Evolutionary conservation across 2,888 invertebrate species (phyloP), one percentile per base, ranked within the genome.

Genomic region (Hydrotaea cyrtoneurina): DNA sequence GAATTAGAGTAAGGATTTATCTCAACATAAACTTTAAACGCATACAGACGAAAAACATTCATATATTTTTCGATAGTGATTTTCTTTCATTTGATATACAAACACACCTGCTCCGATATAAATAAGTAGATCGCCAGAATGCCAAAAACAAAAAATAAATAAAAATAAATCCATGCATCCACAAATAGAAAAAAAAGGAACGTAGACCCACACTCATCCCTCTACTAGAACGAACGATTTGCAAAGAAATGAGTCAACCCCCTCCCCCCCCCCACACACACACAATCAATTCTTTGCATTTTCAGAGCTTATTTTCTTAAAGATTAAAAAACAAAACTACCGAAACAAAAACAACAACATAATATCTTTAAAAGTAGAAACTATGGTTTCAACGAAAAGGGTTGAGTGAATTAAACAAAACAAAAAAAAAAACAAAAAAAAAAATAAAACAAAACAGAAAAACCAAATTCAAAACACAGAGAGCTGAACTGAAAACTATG

Each of bases 311-410:
- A 78, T 69, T 39, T 75, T 69, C 69, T 8, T 26, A 62, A 57
- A 31, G 15, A 43, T 43, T 17, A 36, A 64, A 39, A 75, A 46
- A 64, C 31, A 53, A 21, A 59, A 39, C 39, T 39, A 39, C 8
- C 17, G 39, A 69, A 21, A 66, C 50, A 73, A 23, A 57, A 19
- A 46, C 55, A 79, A 77, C 31, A 39, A 73, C 62, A 69, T 71
- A 59, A 53, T 79, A 84, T 75, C 80, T 78, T 81, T 59, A 73
- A 82, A 75, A 73, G 13, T 19, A 69, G 81, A 84, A 84, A 82
- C 81, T 55, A 84, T 79, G 84, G 84, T 84, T 84, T 84, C 84
- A 84, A 59, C 73, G 43, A 46, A 74, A 79, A 73, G 73, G 75
- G 84, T 84, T 82, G 81, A 82, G 76, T 82, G 57, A 82, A 81